Percentiles rank a stretch among this genome's conserved stretches.
Evolutionary conservation across 2,888 invertebrate genomes (phyloP).

Genomic region (Drosophila mimica): DNA sequence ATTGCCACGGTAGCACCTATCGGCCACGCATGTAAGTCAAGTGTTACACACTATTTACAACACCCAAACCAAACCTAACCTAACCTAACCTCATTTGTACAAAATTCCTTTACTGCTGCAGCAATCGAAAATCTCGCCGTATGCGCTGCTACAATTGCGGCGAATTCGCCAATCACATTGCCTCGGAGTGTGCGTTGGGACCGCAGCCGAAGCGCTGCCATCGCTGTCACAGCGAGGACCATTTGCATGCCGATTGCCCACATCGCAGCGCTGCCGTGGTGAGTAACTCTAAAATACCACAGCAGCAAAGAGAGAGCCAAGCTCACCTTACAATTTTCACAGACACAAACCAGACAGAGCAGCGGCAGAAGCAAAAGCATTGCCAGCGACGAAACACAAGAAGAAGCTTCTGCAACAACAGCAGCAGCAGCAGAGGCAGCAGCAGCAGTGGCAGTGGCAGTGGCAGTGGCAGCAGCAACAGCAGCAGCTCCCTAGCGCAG

Average conservation of each 20-base stretch:
- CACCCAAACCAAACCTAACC: not conserved
- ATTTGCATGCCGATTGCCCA: slow-evolving; percentile 96
- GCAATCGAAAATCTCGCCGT: slow-evolving; percentile 90
- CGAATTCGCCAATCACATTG: slow-evolving; percentile 96
- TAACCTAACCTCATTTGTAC: not conserved
- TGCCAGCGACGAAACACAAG: slow-evolving; percentile 25
- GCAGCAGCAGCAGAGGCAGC: slow-evolving; percentile 1
- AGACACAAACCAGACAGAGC: slow-evolving; percentile 58
- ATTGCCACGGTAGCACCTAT: slow-evolving; percentile 93
- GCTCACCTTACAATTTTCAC: slow-evolving; percentile 19
- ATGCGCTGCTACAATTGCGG: slow-evolving; percentile 97
- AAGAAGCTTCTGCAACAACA: slow-evolving; percentile 15
- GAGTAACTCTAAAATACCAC: slow-evolving; percentile 34
- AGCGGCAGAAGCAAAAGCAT: slow-evolving; percentile 50
- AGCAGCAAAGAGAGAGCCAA: not conserved
- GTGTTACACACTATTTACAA: not conserved
- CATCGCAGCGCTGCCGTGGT: slow-evolving; percentile 66
- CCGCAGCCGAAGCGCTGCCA: slow-evolving; percentile 97
- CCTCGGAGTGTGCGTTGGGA: slow-evolving; percentile 94
- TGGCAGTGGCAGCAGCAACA: not conserved
- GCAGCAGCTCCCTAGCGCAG: slow-evolving; percentile 30
- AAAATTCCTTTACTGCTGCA: slow-evolving; percentile 15
- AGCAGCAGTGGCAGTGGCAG: slow-evolving; percentile 1
- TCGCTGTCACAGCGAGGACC: slow-evolving; percentile 94
- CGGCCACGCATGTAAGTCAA: slow-evolving; percentile 87